Percentiles rank a stretch among this genome's conserved stretches.
Evolutionary conservation across 2,797 vertebrate species (phyloP).

Genomic region (Apogon talboti): DNA sequence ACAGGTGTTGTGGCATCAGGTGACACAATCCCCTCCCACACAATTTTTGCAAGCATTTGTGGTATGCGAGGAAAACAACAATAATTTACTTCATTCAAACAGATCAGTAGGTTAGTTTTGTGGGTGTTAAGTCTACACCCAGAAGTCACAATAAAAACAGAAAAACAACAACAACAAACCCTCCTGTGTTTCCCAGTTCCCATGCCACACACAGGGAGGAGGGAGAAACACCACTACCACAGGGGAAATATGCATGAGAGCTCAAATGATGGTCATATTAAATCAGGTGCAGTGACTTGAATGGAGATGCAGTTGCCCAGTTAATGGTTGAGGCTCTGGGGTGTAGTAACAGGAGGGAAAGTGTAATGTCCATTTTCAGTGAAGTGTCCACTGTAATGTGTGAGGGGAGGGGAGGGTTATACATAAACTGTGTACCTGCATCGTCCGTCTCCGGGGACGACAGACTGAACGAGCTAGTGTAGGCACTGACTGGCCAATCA

Average conservation of each 20-base stretch:
- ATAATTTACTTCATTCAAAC: constrained; percentile 5
- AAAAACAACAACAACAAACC: constrained; percentile 10
- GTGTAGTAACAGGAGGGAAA: constrained; percentile 37
- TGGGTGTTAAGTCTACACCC: background rate
- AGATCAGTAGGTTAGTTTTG: background rate
- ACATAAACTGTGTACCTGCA: constrained; percentile 84
- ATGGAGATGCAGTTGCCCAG: constrained; percentile 26
- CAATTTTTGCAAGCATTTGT: background rate
- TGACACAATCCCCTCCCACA: background rate
- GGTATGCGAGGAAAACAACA: background rate
- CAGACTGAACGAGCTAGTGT: constrained; percentile 91
- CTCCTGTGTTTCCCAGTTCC: constrained; percentile 25
- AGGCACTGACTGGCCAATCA: constrained; percentile 93
- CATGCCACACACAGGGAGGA: constrained; percentile 57
- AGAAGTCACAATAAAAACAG: constrained; percentile 4
- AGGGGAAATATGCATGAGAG: constrained; percentile 25
- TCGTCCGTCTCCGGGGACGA: constrained; percentile 87
- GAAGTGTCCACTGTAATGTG: constrained; percentile 43
- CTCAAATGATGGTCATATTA: constrained; percentile 27
- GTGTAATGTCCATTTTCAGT: constrained; percentile 44
- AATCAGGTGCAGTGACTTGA: constrained; percentile 35
- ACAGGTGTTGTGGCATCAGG: background rate
- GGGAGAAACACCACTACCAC: constrained; percentile 43
- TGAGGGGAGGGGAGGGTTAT: constrained; percentile 22
- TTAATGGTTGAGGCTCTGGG: constrained; percentile 30